A percentile compares a stretch with the other conserved stretches of the same genome.
These are phyloP conservation scores for Mycalesis mineus DNA, from an alignment of 2,888 invertebrate genomes.

Conservation along the genomic window DNA sequence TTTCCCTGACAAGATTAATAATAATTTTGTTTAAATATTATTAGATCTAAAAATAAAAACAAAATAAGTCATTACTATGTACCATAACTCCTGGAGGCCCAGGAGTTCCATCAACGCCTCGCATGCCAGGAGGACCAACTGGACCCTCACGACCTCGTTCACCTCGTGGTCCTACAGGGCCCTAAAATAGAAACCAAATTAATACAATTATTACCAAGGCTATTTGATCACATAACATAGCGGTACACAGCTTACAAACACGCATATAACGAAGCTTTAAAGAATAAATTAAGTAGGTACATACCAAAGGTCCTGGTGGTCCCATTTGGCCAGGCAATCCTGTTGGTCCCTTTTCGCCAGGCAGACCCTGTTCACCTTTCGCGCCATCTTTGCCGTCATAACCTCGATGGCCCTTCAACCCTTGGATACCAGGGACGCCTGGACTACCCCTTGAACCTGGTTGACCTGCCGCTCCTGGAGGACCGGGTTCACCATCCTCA, in stretches of 20 bases:
- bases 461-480: conserved; percentile 83
- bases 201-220: not conserved
- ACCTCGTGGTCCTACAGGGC: conserved; percentile 87
- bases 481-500: conserved; percentile 89
- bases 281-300: too few species aligned
- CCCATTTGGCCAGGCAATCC: conserved; percentile 85
- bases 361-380: conserved; percentile 87
- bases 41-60: not conserved
- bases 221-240: not conserved
- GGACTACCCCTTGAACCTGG: conserved; percentile 85
- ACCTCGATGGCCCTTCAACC: conserved; percentile 89
- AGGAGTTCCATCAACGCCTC: conserved; percentile 87
- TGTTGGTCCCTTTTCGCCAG: conserved; percentile 86
- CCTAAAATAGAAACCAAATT: conserved; percentile 66
- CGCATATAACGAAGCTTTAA: too few species aligned
- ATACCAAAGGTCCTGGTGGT: conserved; percentile 82
- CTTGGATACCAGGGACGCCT: conserved; percentile 88
- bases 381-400: conserved; percentile 87
- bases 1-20: conserved; percentile 76
- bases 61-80: conserved; percentile 38
- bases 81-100: conserved; percentile 88
- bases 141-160: conserved; percentile 91
- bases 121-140: conserved; percentile 85
- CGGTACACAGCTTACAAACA: too few species aligned
- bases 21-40: too few species aligned